Percentiles rank a stretch among this genome's conserved stretches.
phyloP scores from a whole-genome alignment of 2,888 invertebrate species.

The Muschampia plurimacula region DNA sequence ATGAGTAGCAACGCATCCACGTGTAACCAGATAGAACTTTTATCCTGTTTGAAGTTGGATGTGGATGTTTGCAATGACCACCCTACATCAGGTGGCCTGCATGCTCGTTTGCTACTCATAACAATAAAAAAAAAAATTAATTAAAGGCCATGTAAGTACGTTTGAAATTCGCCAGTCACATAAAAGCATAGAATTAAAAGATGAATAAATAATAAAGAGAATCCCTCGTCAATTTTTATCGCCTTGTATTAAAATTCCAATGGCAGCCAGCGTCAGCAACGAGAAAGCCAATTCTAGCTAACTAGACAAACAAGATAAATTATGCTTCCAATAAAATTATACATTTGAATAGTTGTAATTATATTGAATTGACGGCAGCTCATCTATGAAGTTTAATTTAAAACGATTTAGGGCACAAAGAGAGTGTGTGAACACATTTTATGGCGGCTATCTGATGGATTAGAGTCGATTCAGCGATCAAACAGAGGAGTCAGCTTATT shows the following conservation, averaged over 20 bases:
- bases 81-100: too few relatives aligned
- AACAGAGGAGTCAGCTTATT: conserved; percentile 41
- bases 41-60: too few relatives aligned
- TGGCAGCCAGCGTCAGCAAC: background rate
- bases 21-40: too few relatives aligned
- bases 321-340: conserved; percentile 30
- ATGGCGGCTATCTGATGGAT: conserved; percentile 34
- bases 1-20: too few relatives aligned
- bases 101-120: too few relatives aligned
- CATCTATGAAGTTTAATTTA: conserved; percentile 32
- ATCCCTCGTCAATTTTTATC: background rate
- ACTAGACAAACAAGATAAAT: conserved; percentile 28
- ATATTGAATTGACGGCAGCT: conserved; percentile 35
- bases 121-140: too few relatives aligned
- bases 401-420: conserved; percentile 34
- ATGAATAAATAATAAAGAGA: too few relatives aligned
- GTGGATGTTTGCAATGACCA: too few relatives aligned
- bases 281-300: conserved; percentile 22
- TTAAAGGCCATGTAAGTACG: too few relatives aligned
- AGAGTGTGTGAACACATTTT: conserved; percentile 30
- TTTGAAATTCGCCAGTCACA: background rate
- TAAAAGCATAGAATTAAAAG: background rate
- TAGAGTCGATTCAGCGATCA: conserved; percentile 44
- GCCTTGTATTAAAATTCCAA: background rate
- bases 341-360: conserved; percentile 36